phyloP scores from a whole-genome alignment of 2,888 invertebrate species.

The Cylindroiulus punctatus region DNA sequence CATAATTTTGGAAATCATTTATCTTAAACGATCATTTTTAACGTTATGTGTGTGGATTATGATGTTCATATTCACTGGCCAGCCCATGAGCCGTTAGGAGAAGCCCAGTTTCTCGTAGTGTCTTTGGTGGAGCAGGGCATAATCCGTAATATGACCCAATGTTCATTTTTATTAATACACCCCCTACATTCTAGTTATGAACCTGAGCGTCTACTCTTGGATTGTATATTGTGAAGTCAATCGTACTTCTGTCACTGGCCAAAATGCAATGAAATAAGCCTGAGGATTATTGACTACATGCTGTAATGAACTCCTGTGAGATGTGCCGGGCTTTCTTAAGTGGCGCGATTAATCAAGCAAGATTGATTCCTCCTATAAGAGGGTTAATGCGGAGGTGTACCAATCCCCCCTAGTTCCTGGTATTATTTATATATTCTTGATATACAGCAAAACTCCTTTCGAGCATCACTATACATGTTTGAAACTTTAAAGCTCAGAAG shows the following conservation, averaged over 20 bases:
- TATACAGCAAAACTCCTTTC: not conserved
- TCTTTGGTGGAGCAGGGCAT: too few species aligned
- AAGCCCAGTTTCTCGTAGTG: too few species aligned
- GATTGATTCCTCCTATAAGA: slow-evolving; percentile 47
- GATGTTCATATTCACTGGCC: not conserved
- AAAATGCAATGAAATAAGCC: slow-evolving; percentile 15
- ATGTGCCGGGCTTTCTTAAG: slow-evolving; percentile 48
- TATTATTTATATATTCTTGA: not conserved
- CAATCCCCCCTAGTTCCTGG: not conserved
- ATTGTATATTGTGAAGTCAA: not conserved
- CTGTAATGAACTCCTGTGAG: slow-evolving; percentile 39
- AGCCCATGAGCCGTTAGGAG: not conserved
- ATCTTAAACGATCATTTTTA: too few species aligned
- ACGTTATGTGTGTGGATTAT: too few species aligned
- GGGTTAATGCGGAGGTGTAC: slow-evolving; percentile 25
- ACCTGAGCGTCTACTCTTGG: not conserved
- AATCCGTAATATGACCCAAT: too few species aligned
- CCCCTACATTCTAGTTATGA: not conserved
- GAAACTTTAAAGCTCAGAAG: not conserved
- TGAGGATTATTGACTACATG: slow-evolving; percentile 44
- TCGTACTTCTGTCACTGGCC: not conserved
- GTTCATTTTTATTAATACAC: too few species aligned
- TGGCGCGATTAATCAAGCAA: slow-evolving; percentile 50
- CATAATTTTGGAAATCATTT: too few species aligned
- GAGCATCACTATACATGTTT: not conserved